A percentile compares a stretch with the other conserved stretches of the same genome.
phyloP scores from a whole-genome alignment of 2,797 vertebrate genomes.

The Argentina silus region DNA sequence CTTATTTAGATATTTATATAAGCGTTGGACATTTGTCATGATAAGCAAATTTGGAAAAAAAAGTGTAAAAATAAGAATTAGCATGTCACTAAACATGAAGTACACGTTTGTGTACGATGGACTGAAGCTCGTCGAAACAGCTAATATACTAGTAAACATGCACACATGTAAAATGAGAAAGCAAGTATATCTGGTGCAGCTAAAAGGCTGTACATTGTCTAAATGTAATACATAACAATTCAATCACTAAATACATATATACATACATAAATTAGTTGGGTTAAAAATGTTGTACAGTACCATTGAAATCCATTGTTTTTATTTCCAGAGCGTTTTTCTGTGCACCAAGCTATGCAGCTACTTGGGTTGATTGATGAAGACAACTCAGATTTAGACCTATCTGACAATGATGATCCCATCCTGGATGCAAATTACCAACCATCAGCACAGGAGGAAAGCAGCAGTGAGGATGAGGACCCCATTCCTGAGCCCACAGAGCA shows the following conservation, averaged over 20 bases:
- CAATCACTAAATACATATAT: background rate
- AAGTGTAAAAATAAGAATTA: constrained; percentile 3
- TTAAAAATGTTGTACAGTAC: constrained; percentile 2
- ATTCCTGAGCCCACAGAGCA: constrained; percentile 16
- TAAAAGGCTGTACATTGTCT: constrained; percentile 3
- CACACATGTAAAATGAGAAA: constrained; percentile 7
- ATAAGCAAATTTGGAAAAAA: constrained; percentile 13
- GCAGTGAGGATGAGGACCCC: constrained; percentile 14
- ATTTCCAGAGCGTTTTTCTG: constrained; percentile 22
- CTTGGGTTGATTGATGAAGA: constrained; percentile 12
- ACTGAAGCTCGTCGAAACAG: background rate
- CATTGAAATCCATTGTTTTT: background rate
- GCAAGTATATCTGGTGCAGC: background rate
- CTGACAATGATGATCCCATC: constrained; percentile 19
- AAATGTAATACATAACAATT: background rate
- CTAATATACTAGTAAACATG: background rate
- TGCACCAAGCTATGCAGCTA: constrained; percentile 1
- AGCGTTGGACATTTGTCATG: constrained; percentile 13
- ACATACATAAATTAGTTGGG: background rate
- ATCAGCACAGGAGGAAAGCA: constrained; percentile 20
- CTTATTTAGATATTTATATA: constrained; percentile 21
- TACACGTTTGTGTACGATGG: constrained; percentile 3
- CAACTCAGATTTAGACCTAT: constrained; percentile 19
- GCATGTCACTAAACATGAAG: constrained; percentile 10
- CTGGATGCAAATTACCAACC: constrained; percentile 19